Base-by-base conservation (phyloP, 2,113 vertebrate genomes). In the Semnopithecus entellus region DNA sequence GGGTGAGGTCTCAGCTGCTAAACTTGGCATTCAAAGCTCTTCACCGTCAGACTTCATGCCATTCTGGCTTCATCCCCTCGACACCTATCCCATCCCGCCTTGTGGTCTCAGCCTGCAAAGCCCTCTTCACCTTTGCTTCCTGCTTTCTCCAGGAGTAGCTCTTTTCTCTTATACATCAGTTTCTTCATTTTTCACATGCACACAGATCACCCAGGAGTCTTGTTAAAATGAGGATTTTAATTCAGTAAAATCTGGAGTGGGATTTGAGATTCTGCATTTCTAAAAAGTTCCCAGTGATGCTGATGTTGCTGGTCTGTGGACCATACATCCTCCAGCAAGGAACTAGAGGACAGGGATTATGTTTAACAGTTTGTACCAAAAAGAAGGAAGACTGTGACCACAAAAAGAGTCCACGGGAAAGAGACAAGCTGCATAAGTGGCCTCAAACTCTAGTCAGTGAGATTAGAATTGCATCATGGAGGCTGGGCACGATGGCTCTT, bases 171-270 rank as follows among this genome's bases (percentile, higher is more conserved):
- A 57, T 27, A 70, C 59, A 59, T 68, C 8, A 95, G 70, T 13
- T 10, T 87, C 59, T 92, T 96, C 40, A 88, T 90, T 83, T 96
- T 94, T 55, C 79, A 40, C 57, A 57, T 88, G 57, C 32, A 43
- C 75, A 18, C 7, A 57, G 17, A 70, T 70, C 57, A 91, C 68
- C 40, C 70, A n/a, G 50, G 61, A 43, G 75, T 92, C 82, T 82
- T 73, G 27, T 91, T 73, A 91, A 82, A 94, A n/a, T 86, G 45
- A 87, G 75, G 75, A 48, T 82, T 86, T 25, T 68, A 66, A 79
- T 73, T 87, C 40, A 84, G n/a, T 75, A 91, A 3, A 59, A 48
- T 93, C 48, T 95, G 70, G 61, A 43, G 16, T 86, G 14, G 7
- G 75, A 45, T 70, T 82, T 90, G 50, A 79, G 78, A 93, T 14